Evolutionary conservation across 92 coral and sea anemone species (phyloP).

Genomic region (Muricea muricata): DNA sequence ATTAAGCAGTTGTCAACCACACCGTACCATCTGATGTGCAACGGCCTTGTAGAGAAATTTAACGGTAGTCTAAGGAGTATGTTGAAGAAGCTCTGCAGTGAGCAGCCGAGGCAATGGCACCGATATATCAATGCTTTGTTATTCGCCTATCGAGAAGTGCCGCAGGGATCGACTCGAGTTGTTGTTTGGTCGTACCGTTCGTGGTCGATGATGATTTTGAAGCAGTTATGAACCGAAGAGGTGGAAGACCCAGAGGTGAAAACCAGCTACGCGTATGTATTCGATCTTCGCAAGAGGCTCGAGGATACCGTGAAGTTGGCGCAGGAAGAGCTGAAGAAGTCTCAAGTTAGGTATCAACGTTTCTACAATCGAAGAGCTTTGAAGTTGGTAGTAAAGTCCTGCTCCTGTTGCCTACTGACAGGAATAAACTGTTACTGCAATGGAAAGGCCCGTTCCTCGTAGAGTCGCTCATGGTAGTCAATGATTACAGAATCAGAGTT

Average conservation of each 20-base stretch:
- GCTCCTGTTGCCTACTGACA: slow-evolving; percentile 53
- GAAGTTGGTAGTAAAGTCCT: slow-evolving; percentile 38
- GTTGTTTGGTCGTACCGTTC: slow-evolving; percentile 47
- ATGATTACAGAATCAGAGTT: slow-evolving; percentile 3
- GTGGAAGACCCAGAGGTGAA: slow-evolving; percentile 38
- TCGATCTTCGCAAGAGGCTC: slow-evolving; percentile 40
- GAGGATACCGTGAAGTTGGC: slow-evolving; percentile 34
- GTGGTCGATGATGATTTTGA: slow-evolving; percentile 43
- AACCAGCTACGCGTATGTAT: slow-evolving; percentile 38
- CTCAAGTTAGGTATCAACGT: slow-evolving; percentile 33
- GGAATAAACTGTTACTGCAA: slow-evolving; percentile 64
- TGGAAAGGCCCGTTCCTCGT: slow-evolving; percentile 65
- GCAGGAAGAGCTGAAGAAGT: slow-evolving; percentile 14
- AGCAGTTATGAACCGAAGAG: slow-evolving; percentile 50
- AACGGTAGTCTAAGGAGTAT: slow-evolving; percentile 54
- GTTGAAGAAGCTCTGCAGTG: slow-evolving; percentile 46
- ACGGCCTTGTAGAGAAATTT: slow-evolving; percentile 53
- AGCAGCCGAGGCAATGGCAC: slow-evolving; percentile 57
- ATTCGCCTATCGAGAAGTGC: slow-evolving; percentile 45
- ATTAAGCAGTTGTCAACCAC: slow-evolving; percentile 53
- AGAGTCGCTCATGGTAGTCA: slow-evolving; percentile 16
- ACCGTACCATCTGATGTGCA: slow-evolving; percentile 59
- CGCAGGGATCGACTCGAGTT: slow-evolving; percentile 48
- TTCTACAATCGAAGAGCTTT: slow-evolving; percentile 20
- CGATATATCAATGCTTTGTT: slow-evolving; percentile 47